These are phyloP conservation scores for Camelus bactrianus DNA, from an alignment of 2,113 vertebrate species.

Conservation along the genomic window DNA sequence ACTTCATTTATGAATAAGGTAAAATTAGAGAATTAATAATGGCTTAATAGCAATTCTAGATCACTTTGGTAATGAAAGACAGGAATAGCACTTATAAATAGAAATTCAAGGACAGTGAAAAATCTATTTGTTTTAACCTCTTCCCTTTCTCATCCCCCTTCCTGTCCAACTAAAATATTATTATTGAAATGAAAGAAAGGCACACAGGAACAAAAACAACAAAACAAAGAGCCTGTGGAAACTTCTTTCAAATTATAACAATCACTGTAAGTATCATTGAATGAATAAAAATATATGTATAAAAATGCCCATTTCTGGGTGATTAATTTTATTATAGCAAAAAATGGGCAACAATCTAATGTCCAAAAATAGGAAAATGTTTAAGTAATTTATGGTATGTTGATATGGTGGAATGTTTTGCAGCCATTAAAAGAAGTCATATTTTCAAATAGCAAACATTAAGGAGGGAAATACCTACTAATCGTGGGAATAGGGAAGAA, in stretches of 20 bases:
- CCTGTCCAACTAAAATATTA: neutral
- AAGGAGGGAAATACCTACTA: neutral
- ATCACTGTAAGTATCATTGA: neutral
- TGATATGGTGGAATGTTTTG: neutral
- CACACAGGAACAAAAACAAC: neutral
- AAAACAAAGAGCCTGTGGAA: neutral
- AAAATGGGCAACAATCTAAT: neutral
- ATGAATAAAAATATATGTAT: neutral
- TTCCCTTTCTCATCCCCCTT: neutral
- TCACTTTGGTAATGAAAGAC: neutral
- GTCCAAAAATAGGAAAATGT: neutral
- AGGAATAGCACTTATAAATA: slow-evolving; percentile 3
- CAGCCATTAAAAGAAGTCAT: neutral
- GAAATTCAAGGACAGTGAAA: neutral
- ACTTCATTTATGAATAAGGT: neutral
- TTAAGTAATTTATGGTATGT: neutral
- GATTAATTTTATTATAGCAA: neutral
- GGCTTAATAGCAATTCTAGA: neutral
- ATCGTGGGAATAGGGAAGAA: neutral
- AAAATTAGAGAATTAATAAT: slow-evolving; percentile 4
- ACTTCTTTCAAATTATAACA: neutral
- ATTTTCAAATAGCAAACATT: slow-evolving; percentile 42
- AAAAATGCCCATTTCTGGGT: neutral
- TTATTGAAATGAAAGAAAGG: neutral
- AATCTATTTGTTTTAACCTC: neutral